Base-by-base conservation (phyloP, 2,888 invertebrate species). In the Folsomia candida region DNA sequence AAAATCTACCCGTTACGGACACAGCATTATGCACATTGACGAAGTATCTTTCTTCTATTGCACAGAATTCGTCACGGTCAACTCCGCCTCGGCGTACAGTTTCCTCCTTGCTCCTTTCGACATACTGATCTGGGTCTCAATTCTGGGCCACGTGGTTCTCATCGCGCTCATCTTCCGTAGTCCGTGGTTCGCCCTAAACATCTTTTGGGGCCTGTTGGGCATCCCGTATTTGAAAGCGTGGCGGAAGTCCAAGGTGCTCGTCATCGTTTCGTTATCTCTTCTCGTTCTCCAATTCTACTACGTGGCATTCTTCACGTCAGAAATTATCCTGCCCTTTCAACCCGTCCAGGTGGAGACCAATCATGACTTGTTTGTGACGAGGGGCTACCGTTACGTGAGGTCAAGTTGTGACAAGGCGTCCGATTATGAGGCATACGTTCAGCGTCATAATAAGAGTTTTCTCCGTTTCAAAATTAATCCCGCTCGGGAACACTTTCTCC, bases 161-260 rank as follows among this genome's bases (percentile, higher is more conserved):
- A n/a, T n/a, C n/a, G n/a, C n/a, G n/a, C n/a, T n/a, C n/a, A n/a
- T n/a, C n/a, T n/a, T n/a, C n/a, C n/a, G n/a, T n/a, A 67, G 60
- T 60, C 11, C 22, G n/a, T 67, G 67, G 67, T 11, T 67, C 51
- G 59, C 58, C 24, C 26, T 67, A 3, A 67, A 67, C 25, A 25
- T 67, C 6, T 37, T 67, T 1, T 67, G 67, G 67, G 67, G 67
- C 20, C 51, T 67, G 18, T 58, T 67, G 6, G 67, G 67, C 2
- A n/a, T 67, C 14, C 67, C 67, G 28, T 57, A 57, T n/a, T 24
- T 18, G 9, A 29, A 14, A 20, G 22, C 27, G 2, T 27, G 51
- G 29, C 18, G 20, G 0, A 29, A 28, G 14, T 26, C 37, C 1
- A 58, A 58, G 28, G 3, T 59, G 1, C 28, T 67, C 0, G n/a